These are phyloP conservation scores for Leguminivora glycinivorella DNA, from an alignment of 1,140 invertebrate species.

Conservation along the genomic window DNA sequence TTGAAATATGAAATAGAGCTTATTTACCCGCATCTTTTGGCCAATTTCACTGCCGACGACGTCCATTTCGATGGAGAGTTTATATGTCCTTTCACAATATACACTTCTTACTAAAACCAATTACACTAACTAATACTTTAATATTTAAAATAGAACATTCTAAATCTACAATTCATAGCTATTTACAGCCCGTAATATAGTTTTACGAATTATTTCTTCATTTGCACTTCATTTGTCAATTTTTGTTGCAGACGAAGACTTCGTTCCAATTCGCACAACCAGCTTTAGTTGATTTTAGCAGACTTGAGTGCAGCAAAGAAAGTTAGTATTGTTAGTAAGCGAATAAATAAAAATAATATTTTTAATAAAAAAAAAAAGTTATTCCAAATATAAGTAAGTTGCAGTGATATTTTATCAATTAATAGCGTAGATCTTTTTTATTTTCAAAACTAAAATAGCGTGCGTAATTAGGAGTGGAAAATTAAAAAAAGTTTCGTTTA, in stretches of 20 bases:
- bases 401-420: too few species aligned
- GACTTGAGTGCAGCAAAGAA: not conserved
- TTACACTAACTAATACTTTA: not conserved
- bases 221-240: not conserved
- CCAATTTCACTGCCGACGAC: constrained; percentile 82
- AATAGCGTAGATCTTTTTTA: too few species aligned
- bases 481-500: too few species aligned
- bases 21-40: constrained; percentile 84
- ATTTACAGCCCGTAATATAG: not conserved
- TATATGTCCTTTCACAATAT: not conserved
- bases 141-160: constrained; percentile 19
- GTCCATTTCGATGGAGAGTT: constrained; percentile 61
- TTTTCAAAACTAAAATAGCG: too few species aligned
- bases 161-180: not conserved
- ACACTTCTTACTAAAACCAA: not conserved
- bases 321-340: too few species aligned
- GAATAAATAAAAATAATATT: too few species aligned
- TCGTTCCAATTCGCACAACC: not conserved
- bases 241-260: not conserved
- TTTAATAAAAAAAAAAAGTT: too few species aligned
- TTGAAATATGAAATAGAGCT: constrained; percentile 36
- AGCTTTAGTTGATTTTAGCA: not conserved
- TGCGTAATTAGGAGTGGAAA: too few species aligned
- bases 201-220: not conserved
- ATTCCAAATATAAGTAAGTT: too few species aligned